Evolutionary conservation across 30 jellyfish, hydroid and myxozoan species (phyloP), one percentile per base, ranked within the genome.

Genomic region (Hydra vulgaris): DNA sequence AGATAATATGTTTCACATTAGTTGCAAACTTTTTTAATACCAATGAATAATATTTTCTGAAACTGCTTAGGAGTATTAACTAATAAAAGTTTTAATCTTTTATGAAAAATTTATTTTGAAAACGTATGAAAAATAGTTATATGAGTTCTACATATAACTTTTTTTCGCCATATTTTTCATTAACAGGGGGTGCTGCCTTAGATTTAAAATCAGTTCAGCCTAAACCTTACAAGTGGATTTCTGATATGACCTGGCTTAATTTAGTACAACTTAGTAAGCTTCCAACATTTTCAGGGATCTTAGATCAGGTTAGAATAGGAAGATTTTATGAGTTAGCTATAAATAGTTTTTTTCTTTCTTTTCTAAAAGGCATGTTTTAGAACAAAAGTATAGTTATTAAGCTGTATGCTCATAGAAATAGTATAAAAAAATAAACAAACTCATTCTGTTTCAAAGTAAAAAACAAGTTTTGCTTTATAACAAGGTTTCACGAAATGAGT

Each of bases 171-270:
- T 3, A 3, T 15, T 3, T 68, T 73, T 19, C 17, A 20, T 21
- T 66, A 23, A 0, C 67, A 89, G 97, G 97, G 86, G 97, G 97
- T 12, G 97, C 97, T 22, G 97, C 97, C 8, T 61, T 90, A 74
- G 97, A 90, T 82, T 70, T 90, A 79, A 90, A 85, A 86, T 93
- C 97, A 76, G 95, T 85, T 0, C 89, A 85, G 70, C 97, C 97
- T 0, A 90, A 90, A 74, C 97, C 97, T 7, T 85, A 81, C 89
- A 90, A 82, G 67, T 90, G 97, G 97, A 90, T 90, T 55, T 85
- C 97, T 68, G 97, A 90, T 73, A 90, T 90, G 95, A 82, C 92
- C 18, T 90, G 97, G 97, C 72, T 90, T 81, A 90, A 90, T 74
- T 83, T 90, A 85, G 97, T 90, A 17, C 95, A 90, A 85, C 95